A percentile compares a stretch with the other conserved stretches of the same genome.
Evolutionary conservation across 2,113 vertebrate genomes (phyloP).

Genomic region (Euleptes europaea): DNA sequence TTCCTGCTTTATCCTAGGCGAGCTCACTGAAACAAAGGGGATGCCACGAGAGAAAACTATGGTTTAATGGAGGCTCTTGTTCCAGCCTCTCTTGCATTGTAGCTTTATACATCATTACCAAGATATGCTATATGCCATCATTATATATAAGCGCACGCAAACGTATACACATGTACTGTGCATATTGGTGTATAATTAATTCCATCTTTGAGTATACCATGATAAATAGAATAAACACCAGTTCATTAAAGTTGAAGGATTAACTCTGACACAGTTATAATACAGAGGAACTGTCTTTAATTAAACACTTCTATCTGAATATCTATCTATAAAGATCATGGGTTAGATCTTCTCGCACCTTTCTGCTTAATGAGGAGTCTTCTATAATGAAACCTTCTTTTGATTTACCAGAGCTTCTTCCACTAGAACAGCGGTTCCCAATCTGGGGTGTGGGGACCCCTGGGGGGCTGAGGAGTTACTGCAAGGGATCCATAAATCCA

Average conservation of each 20-base stretch:
- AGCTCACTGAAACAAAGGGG: slow-evolving; percentile 49
- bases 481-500: too few relatives aligned
- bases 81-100: slow-evolving; percentile 32
- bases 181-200: slow-evolving; percentile 74
- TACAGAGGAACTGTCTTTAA: slow-evolving; percentile 75
- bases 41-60: neutral
- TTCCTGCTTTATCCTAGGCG: slow-evolving; percentile 56
- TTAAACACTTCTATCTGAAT: slow-evolving; percentile 71
- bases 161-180: slow-evolving; percentile 34
- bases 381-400: too few relatives aligned
- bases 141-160: neutral
- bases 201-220: slow-evolving; percentile 58
- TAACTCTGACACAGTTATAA: slow-evolving; percentile 78
- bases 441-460: too few relatives aligned
- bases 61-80: slow-evolving; percentile 49
- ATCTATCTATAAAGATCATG: too few relatives aligned
- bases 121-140: neutral
- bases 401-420: too few relatives aligned
- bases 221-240: slow-evolving; percentile 74
- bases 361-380: too few relatives aligned
- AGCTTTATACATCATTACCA: too few relatives aligned
- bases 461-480: too few relatives aligned
- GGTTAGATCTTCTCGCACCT: too few relatives aligned
- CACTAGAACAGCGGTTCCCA: too few relatives aligned
- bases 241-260: slow-evolving; percentile 78